phyloP scores from a whole-genome alignment of 2,113 vertebrate species.

The Athene cunicularia region DNA sequence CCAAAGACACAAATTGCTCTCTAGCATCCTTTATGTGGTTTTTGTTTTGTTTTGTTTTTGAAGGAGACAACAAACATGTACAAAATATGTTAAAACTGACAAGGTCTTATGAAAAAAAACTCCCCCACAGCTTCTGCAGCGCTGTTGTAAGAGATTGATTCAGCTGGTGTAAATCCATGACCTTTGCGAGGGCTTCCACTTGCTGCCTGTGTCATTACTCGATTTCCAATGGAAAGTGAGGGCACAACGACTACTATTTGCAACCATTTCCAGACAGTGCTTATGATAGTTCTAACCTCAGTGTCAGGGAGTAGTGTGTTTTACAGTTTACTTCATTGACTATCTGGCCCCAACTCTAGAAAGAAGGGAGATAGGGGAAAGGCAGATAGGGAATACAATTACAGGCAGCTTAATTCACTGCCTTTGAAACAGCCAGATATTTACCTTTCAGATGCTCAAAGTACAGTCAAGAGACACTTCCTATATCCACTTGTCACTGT shows the following conservation, averaged over 20 bases:
- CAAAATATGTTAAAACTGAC: not conserved
- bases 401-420: not conserved
- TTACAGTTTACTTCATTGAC: slow-evolving; percentile 20
- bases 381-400: not conserved
- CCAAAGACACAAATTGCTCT: not conserved
- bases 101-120: not conserved
- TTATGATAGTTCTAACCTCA: not conserved
- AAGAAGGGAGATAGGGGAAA: not conserved
- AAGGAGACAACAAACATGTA: not conserved
- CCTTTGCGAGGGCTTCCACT: not conserved
- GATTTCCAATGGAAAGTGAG: slow-evolving; percentile 56
- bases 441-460: not conserved
- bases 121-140: not conserved
- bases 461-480: not conserved
- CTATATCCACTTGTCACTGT: not conserved
- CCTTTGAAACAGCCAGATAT: not conserved
- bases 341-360: not conserved
- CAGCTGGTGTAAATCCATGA: not conserved
- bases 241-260: slow-evolving; percentile 8
- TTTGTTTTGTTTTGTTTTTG: not conserved
- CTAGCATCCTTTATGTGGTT: not conserved
- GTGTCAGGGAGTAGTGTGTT: slow-evolving; percentile 8
- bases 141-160: not conserved
- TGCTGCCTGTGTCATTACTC: not conserved
- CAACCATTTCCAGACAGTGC: slow-evolving; percentile 20